Percentiles rank a stretch among this genome's conserved stretches.
Evolutionary conservation across 2,797 vertebrate genomes (phyloP).

Genomic region (Cottoperca gobio): DNA sequence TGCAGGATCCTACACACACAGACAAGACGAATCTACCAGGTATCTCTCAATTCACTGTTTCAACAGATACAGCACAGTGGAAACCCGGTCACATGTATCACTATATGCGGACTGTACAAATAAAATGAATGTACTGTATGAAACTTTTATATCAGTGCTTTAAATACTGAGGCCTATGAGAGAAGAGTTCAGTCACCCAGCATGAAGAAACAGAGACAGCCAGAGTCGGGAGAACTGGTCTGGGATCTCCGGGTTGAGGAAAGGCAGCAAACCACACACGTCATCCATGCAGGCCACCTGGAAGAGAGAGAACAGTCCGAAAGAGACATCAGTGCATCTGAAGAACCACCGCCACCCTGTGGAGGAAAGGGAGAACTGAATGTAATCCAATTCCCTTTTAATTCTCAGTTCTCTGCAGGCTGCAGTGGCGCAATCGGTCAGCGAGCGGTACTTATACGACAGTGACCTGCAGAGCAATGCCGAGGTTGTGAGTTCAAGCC

Average conservation of each 20-base stretch:
- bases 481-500: constrained; percentile 65
- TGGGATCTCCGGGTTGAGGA: constrained; percentile 96
- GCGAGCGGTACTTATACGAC: constrained; percentile 58
- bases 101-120: too few species aligned
- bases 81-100: too few species aligned
- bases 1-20: constrained; percentile 90
- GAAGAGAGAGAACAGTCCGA: neutral
- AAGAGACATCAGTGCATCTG: neutral
- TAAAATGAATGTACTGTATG: too few species aligned
- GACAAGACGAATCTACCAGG: neutral
- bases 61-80: neutral
- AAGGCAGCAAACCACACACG: constrained; percentile 95
- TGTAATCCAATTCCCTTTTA: neutral
- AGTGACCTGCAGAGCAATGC: constrained; percentile 50
- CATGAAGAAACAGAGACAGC: constrained; percentile 97
- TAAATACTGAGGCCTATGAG: neutral
- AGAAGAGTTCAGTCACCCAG: constrained; percentile 86
- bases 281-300: constrained; percentile 99
- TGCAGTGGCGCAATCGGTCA: constrained; percentile 65
- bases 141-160: too few species aligned
- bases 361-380: neutral
- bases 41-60: neutral
- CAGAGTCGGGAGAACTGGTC: constrained; percentile 99
- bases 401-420: fast-evolving
- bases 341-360: constrained; percentile 23